Percentiles rank a stretch among this genome's conserved stretches.
Evolutionary conservation across 2,888 invertebrate genomes (phyloP).

Genomic region (Lasius fuliginosus): DNA sequence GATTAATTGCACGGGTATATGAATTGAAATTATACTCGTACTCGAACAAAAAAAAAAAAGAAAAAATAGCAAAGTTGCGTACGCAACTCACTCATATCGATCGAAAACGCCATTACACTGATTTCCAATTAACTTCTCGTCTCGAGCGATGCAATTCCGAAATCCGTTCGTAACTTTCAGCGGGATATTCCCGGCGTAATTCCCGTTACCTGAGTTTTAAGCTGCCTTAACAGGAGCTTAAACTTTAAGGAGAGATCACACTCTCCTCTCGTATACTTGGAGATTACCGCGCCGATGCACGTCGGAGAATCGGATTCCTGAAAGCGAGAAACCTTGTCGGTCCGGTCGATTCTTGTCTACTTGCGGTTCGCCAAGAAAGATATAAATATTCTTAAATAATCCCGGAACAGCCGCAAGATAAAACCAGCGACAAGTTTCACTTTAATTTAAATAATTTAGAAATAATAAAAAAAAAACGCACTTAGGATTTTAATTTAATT

Average conservation of each 20-base stretch:
- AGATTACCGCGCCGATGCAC: slow-evolving; percentile 68
- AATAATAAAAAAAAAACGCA: neutral
- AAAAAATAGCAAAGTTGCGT: neutral
- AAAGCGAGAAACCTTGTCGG: slow-evolving; percentile 63
- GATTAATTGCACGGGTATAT: neutral
- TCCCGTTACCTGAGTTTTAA: slow-evolving; percentile 77
- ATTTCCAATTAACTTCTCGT: slow-evolving; percentile 73
- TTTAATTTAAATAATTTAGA: neutral
- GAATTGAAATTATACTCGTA: neutral
- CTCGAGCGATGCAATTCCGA: slow-evolving; percentile 57
- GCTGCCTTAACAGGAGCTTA: slow-evolving; percentile 76
- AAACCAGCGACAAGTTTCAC: neutral
- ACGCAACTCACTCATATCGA: slow-evolving; percentile 37
- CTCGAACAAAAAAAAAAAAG: neutral
- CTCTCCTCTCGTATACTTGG: slow-evolving; percentile 63
- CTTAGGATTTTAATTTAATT: neutral
- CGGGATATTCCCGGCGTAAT: slow-evolving; percentile 68
- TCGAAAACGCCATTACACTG: slow-evolving; percentile 60
- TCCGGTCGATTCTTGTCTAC: slow-evolving; percentile 38
- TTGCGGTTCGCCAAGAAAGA: slow-evolving; percentile 25
- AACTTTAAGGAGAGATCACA: slow-evolving; percentile 73
- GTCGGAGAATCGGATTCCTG: slow-evolving; percentile 62
- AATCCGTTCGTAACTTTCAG: slow-evolving; percentile 72
- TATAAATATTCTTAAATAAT: slow-evolving; percentile 4
- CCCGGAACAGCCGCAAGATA: neutral